Evolutionary conservation across 2,888 invertebrate genomes (phyloP), one percentile per base, ranked within the genome.

Genomic region (Spodoptera littoralis): DNA sequence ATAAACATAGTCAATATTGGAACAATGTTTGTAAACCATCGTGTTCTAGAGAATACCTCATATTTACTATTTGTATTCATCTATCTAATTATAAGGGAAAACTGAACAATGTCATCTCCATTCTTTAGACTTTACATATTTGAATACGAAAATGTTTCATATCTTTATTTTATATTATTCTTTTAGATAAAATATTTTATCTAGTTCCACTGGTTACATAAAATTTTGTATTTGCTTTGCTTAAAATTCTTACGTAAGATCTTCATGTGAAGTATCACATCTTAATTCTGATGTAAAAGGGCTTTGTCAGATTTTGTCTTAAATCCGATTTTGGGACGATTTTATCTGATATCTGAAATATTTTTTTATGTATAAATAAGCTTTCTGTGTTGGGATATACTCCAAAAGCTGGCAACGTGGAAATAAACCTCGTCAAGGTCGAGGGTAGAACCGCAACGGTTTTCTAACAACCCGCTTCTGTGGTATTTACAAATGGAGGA

Each of bases 401-500:
- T 58, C 50, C 45, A 63, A 43, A 59, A 55, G 46, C 44, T 47
- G 52, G 36, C 27, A 57, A 45, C 48, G 51, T 54, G 44, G 48
- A 75, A 59, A 57, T 72, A 64, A 57, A 56, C 59, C 45, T 27
- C 53, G 48, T 47, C 64, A 70, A 72, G 76, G 71, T 54, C 65
- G 60, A 13, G 75, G 59, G 56, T 47, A 46, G 59, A 57, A 54
- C 65, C 71, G 60, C 65, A 54, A 54, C 64, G 41, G 46, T 54
- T 75, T 54, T 56, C 59, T 47, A 70, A 48, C 71, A 55, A 58
- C 56, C 76, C 65, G 51, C 71, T 59, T 61, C 62, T 70, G 76
- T 47, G 43, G 70, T 63, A 70, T 65, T 74, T 54, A 52, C 70
- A n/a, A 52, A 75, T 30, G 43, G 12, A 53, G 43, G 22, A 48